phyloP scores from a whole-genome alignment of 1,140 invertebrate genomes.

The Sycophila sp. region DNA sequence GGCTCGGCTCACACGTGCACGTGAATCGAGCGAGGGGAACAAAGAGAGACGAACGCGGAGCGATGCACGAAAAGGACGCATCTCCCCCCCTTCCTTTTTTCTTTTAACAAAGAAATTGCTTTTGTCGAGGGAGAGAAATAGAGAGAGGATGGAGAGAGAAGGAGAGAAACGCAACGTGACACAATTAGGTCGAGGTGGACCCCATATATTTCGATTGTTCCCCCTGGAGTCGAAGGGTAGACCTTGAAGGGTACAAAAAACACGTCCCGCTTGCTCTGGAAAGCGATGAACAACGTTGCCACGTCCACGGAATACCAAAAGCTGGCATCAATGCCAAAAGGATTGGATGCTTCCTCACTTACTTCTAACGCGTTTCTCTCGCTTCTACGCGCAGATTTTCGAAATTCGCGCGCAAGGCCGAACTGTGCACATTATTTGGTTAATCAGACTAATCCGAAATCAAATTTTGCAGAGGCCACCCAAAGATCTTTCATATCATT shows the following conservation, averaged over 20 bases:
- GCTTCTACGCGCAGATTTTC: too few species aligned
- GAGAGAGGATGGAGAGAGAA: neutral
- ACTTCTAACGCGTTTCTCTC: neutral
- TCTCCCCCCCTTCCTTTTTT: neutral
- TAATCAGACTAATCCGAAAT: too few species aligned
- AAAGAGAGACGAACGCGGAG: neutral
- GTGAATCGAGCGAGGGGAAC: neutral
- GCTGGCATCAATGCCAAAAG: conserved; percentile 34
- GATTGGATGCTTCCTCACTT: conserved; percentile 11
- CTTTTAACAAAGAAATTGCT: conserved; percentile 9
- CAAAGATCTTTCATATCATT: too few species aligned
- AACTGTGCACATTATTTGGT: too few species aligned
- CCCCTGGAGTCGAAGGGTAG: conserved; percentile 45
- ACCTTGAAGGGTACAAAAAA: conserved; percentile 55
- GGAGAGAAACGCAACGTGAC: conserved; percentile 42
- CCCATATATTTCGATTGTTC: conserved; percentile 44
- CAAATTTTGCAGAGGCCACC: too few species aligned
- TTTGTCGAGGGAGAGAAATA: conserved; percentile 1
- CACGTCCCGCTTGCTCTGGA: conserved; percentile 38
- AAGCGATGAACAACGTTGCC: conserved; percentile 16
- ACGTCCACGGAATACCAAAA: neutral
- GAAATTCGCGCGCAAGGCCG: too few species aligned
- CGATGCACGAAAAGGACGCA: neutral
- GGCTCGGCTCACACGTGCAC: neutral
- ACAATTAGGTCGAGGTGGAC: conserved; percentile 50